A percentile compares a stretch with the other conserved stretches of the same genome.
phyloP scores from a whole-genome alignment of 2,113 vertebrate genomes.

The Bucco capensis region DNA sequence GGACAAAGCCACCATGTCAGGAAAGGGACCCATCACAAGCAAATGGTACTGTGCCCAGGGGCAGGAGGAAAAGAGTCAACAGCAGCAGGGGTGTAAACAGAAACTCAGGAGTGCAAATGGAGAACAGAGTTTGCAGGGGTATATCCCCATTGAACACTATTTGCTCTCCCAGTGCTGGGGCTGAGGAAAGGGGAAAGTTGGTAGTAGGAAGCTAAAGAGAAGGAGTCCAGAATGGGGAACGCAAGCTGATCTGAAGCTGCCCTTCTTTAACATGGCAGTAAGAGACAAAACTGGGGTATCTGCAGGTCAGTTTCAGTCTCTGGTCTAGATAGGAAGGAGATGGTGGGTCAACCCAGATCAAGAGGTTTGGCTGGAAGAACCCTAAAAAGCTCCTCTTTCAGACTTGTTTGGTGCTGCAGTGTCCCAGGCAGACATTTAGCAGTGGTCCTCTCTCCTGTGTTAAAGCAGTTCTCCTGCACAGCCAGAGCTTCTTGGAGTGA shows the following conservation, averaged over 20 bases:
- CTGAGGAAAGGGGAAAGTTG: not conserved
- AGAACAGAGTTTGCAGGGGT: not conserved
- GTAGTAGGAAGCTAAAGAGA: not conserved
- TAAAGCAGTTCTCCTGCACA: not conserved
- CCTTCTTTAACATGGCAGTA: not conserved
- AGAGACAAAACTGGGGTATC: not conserved
- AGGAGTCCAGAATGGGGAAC: not conserved
- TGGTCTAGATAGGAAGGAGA: not conserved
- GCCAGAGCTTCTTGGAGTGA: not conserved
- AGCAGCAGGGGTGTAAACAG: not conserved
- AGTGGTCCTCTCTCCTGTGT: not conserved
- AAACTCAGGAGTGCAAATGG: not conserved
- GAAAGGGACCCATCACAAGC: not conserved
- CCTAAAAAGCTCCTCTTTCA: not conserved
- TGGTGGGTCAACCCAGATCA: not conserved
- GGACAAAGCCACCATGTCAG: not conserved
- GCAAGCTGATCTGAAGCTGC: not conserved
- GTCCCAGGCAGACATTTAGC: not conserved
- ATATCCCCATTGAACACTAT: not conserved
- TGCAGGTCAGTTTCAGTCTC: not conserved
- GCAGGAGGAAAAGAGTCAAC: not conserved
- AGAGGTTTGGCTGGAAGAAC: not conserved
- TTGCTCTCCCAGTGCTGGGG: not conserved
- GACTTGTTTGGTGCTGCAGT: not conserved
- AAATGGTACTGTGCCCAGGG: not conserved